Evolutionary conservation across 1,140 invertebrate genomes (phyloP).

Genomic region (Monochamus saltuarius): DNA sequence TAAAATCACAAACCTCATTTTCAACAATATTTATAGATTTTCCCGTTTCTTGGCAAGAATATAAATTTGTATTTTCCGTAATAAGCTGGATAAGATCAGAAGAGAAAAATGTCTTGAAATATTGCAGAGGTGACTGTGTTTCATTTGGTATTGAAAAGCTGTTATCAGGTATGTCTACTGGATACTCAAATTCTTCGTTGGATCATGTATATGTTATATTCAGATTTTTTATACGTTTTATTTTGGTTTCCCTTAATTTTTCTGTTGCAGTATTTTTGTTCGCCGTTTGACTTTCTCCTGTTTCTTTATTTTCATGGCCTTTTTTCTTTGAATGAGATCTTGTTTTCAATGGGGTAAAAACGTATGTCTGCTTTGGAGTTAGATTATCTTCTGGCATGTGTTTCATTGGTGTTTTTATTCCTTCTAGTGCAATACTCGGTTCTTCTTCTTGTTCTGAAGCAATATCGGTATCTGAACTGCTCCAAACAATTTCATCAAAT

Average conservation of each 20-base stretch:
- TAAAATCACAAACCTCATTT: conserved; percentile 10
- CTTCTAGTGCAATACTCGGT: conserved; percentile 9
- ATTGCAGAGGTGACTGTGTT: background rate
- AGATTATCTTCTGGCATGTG: background rate
- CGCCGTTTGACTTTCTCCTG: conserved; percentile 3
- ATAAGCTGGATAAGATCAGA: background rate
- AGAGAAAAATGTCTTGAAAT: background rate
- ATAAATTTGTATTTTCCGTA: conserved; percentile 14
- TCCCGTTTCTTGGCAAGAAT: conserved; percentile 18
- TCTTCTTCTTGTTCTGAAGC: conserved; percentile 15
- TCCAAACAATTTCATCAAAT: too few relatives aligned
- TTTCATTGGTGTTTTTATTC: background rate
- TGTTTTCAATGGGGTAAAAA: conserved; percentile 2
- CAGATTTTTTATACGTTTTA: conserved; percentile 10
- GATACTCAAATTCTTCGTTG: conserved; percentile 18
- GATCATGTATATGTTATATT: conserved; percentile 19
- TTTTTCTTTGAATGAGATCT: conserved; percentile 5
- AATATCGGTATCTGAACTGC: conserved; percentile 18
- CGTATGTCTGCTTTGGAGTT: background rate
- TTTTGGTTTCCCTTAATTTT: conserved; percentile 6
- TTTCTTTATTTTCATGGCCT: conserved; percentile 10
- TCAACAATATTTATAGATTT: conserved; percentile 21
- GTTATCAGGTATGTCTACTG: conserved; percentile 8
- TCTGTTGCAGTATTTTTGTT: conserved; percentile 8
- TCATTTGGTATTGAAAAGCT: conserved; percentile 12